phyloP scores from a whole-genome alignment of 2,113 vertebrate species.

The Elachura formosa region DNA sequence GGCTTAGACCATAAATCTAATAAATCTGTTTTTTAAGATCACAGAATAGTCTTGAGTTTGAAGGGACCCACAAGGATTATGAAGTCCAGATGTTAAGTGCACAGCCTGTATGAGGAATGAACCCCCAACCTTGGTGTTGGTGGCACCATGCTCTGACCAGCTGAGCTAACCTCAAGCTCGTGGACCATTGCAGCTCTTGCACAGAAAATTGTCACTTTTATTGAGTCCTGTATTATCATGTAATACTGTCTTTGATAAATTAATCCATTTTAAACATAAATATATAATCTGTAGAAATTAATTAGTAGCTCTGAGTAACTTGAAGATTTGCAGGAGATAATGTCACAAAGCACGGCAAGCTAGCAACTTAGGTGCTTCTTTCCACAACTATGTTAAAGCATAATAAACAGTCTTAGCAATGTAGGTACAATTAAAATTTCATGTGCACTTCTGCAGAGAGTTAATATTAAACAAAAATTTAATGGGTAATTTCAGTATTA shows the following conservation, averaged over 20 bases:
- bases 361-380: background rate
- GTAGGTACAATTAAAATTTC: background rate
- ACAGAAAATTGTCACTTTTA: background rate
- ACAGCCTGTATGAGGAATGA: accelerated
- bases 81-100: background rate
- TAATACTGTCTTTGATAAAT: background rate
- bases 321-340: background rate
- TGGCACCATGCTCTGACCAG: background rate
- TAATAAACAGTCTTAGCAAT: background rate
- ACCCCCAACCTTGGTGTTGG: background rate
- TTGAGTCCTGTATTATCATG: background rate
- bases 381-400: background rate
- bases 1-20: background rate
- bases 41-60: background rate
- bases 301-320: background rate
- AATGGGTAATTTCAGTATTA: background rate
- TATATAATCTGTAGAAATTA: background rate
- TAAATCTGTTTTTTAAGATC: background rate
- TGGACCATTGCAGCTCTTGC: background rate
- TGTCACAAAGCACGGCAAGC: background rate
- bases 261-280: background rate
- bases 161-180: background rate
- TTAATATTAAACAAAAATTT: background rate
- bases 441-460: background rate
- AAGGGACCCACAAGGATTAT: background rate